These are phyloP conservation scores for Gari tellinella DNA, from an alignment of 2,888 invertebrate species.

Conservation along the genomic window DNA sequence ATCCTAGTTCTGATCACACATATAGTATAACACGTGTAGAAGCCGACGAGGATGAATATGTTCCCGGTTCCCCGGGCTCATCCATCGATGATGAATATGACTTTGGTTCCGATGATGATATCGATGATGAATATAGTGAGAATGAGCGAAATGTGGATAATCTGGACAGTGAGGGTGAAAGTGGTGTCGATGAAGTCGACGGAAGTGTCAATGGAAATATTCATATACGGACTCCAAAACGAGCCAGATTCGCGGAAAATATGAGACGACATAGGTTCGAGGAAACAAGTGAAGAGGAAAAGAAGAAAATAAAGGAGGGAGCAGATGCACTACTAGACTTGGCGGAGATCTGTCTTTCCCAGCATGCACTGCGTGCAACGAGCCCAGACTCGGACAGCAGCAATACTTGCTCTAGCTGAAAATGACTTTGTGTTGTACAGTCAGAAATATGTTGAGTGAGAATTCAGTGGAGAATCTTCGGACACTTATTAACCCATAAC, in stretches of 20 bases:
- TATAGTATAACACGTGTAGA: constrained; percentile 87
- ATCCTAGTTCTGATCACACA: constrained; percentile 96
- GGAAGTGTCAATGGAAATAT: constrained; percentile 59
- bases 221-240: constrained; percentile 51
- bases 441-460: too few species aligned
- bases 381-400: constrained; percentile 21
- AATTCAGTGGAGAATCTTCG: too few species aligned
- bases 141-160: constrained; percentile 56
- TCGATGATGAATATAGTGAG: constrained; percentile 60
- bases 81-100: constrained; percentile 84
- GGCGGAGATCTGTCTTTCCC: constrained; percentile 86
- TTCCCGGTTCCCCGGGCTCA: constrained; percentile 80
- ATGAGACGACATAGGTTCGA: constrained; percentile 49
- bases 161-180: constrained; percentile 64
- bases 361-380: constrained; percentile 34
- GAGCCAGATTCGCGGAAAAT: constrained; percentile 44
- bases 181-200: constrained; percentile 76
- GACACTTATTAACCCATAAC: too few species aligned
- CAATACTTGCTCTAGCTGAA: background rate
- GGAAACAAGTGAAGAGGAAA: constrained; percentile 81
- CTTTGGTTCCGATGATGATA: constrained; percentile 79
- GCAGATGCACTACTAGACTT: constrained; percentile 92
- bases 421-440: too few species aligned
- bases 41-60: constrained; percentile 63
- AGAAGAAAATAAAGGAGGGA: constrained; percentile 90